Base-by-base conservation (phyloP, 2,888 invertebrate genomes). In the Actias luna region DNA sequence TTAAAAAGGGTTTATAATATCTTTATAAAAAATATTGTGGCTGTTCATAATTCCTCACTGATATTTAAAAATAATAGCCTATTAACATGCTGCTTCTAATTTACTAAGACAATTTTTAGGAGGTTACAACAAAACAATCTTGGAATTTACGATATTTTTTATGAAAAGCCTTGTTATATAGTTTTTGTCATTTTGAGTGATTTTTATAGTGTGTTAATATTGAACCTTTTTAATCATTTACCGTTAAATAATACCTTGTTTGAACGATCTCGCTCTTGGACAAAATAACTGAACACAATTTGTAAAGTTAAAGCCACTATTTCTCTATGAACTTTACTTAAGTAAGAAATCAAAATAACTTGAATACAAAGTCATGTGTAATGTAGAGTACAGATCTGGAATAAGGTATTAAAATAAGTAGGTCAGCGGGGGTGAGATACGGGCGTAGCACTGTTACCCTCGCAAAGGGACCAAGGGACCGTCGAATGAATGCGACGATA, bases 371-470 rank as follows among this genome's bases (percentile, higher is more conserved):
- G 25, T 46, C 12, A 50, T 46, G 50, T 29, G 25, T 69, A 73
- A 79, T 71, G 74, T 69, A 68, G 70, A 78, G 67, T 73, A 72
- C 76, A 78, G 79, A 80, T 77, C 78, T 66, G 76, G 55, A 72
- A 73, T 75, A 75, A 63, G 67, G 67, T 62, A 68, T 70, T 66
- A 68, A 70, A 69, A 62, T 76, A 88, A 86, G 79, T 89, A 80
- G 89, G 89, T 88, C 88, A 88, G 79, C 71, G 83, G 86, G 79
- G 71, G 83, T 68, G 74, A 76, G 72, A 68, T 64, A 66, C 70
- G 78, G 80, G 71, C 67, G 36, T 16, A 27, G 70, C 69, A 70
- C 71, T 61, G 63, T 72, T 70, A 69, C 73, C 77, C 76, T 71
- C 71, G 69, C 69, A 69, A 69, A 69, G 69, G 65, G 63, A 63